Conservation (phyloP, 2,888 invertebrate species). For the Hyposoter didymator region DNA sequence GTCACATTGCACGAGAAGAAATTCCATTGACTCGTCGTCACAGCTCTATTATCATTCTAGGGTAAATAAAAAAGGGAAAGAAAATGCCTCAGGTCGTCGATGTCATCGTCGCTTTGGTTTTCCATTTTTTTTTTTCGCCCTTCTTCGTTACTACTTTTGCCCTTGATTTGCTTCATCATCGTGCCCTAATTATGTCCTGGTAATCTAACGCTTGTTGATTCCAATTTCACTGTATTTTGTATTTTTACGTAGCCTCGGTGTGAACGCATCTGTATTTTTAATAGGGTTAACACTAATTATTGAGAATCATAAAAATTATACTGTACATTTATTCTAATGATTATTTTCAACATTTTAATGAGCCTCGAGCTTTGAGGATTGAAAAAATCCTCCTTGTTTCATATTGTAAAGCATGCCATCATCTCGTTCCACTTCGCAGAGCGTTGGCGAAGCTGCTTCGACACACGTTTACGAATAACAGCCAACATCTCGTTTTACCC, state of each 20-base stretch:
- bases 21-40: slow-evolving; percentile 80
- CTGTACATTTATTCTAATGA: slow-evolving; percentile 28
- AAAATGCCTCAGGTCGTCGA: slow-evolving; percentile 54
- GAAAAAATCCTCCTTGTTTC: not conserved
- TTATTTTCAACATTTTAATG: slow-evolving; percentile 4
- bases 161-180: slow-evolving; percentile 39
- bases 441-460: slow-evolving; percentile 38
- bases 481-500: not conserved
- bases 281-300: slow-evolving; percentile 27
- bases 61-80: slow-evolving; percentile 76
- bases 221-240: slow-evolving; percentile 26
- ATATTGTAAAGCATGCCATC: slow-evolving; percentile 45
- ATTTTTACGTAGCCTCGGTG: slow-evolving; percentile 79
- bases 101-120: slow-evolving; percentile 47
- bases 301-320: slow-evolving; percentile 26
- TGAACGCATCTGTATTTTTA: slow-evolving; percentile 74
- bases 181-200: slow-evolving; percentile 23
- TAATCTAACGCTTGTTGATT: slow-evolving; percentile 48
- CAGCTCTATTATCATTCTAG: slow-evolving; percentile 81
- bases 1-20: slow-evolving; percentile 76
- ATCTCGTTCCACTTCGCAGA: slow-evolving; percentile 47
- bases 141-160: slow-evolving; percentile 2
- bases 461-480: slow-evolving; percentile 6
- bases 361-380: not conserved
- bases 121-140: slow-evolving; percentile 21